Percentiles rank a stretch among this genome's conserved stretches.
Evolutionary conservation across 37 sponge, comb jelly and placozoan genomes (phyloP).

Genomic region (Lycopodina hypogea): DNA sequence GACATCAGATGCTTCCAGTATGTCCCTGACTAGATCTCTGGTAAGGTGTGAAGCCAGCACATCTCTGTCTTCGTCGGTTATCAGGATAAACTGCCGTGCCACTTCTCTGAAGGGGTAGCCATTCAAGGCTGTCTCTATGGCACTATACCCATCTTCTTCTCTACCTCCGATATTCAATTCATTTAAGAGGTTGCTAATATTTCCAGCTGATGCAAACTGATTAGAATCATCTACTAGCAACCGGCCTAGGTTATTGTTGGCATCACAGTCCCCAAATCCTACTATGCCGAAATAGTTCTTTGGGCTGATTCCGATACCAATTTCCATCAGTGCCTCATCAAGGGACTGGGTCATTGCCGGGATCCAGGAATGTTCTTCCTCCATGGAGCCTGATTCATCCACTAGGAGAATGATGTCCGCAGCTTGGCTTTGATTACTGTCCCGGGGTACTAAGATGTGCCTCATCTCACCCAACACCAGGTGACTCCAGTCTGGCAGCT

Average conservation of each 20-base stretch:
- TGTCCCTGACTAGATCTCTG: constrained; percentile 8
- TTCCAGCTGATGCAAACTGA: constrained; percentile 16
- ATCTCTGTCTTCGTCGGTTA: constrained; percentile 74
- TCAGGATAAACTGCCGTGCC: constrained; percentile 60
- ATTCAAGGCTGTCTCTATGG: constrained; percentile 45
- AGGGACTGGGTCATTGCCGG: constrained; percentile 32
- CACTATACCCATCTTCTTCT: constrained; percentile 75
- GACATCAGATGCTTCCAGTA: not conserved
- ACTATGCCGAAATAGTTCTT: constrained; percentile 62
- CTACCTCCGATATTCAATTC: constrained; percentile 33
- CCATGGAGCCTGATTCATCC: constrained; percentile 89
- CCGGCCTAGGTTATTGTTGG: not conserved
- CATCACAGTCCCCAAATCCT: constrained; percentile 61
- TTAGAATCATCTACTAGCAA: not conserved
- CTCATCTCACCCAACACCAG: constrained; percentile 16
- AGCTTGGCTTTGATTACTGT: not conserved
- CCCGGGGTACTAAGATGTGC: not conserved
- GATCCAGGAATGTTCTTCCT: constrained; percentile 74
- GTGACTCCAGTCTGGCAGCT: constrained; percentile 10
- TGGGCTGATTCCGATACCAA: constrained; percentile 30
- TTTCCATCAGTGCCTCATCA: constrained; percentile 40
- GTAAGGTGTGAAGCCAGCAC: constrained; percentile 15
- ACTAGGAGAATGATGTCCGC: constrained; percentile 75
- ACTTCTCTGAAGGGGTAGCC: constrained; percentile 16
- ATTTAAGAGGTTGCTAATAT: not conserved